phyloP scores from a whole-genome alignment of 2,888 invertebrate species.

The Philhelius pedissequus region DNA sequence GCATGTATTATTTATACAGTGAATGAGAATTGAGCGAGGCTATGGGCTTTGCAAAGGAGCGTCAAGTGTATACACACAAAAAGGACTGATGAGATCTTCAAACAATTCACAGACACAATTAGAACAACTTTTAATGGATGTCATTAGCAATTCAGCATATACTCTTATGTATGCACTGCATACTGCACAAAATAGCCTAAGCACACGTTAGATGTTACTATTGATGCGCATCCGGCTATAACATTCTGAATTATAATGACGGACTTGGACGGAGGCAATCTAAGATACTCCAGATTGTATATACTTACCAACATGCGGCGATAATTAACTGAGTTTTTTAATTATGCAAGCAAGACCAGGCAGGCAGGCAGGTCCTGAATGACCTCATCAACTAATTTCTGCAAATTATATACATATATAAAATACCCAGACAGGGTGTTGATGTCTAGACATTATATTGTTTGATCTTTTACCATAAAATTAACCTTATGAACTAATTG shows the following conservation, averaged over 20 bases:
- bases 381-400: conserved; percentile 31
- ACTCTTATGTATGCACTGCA: background rate
- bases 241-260: background rate
- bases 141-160: conserved; percentile 56
- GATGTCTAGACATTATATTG: background rate
- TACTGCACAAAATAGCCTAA: background rate
- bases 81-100: conserved; percentile 39
- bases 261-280: background rate
- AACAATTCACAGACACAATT: conserved; percentile 55
- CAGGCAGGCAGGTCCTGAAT: conserved; percentile 18
- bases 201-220: background rate
- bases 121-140: conserved; percentile 64
- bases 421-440: background rate
- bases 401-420: background rate
- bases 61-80: conserved; percentile 13
- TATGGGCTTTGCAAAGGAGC: background rate
- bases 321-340: conserved; percentile 47
- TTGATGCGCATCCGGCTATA: background rate
- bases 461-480: background rate
- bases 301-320: conserved; percentile 27
- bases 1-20: conserved; percentile 6
- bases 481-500: too few relatives aligned
- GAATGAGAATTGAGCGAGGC: background rate
- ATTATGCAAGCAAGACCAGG: conserved; percentile 19
- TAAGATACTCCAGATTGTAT: background rate